Evolutionary conservation across 2,113 vertebrate genomes (phyloP).

Genomic region (Pagrus major): DNA sequence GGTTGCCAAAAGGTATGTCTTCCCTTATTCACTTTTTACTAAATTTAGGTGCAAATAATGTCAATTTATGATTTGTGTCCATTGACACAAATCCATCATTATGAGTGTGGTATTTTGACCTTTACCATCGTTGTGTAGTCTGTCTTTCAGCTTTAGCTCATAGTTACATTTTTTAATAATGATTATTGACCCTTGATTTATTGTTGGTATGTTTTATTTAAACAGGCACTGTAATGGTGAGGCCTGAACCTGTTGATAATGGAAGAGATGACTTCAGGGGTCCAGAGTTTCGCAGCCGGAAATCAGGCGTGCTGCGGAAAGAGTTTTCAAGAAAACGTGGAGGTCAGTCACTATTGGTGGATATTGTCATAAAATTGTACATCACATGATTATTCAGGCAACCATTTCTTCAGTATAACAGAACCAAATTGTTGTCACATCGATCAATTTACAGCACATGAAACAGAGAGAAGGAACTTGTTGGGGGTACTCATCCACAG

Average conservation of each 20-base stretch:
- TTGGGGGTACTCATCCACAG: not conserved
- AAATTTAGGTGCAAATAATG: not conserved
- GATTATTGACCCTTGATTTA: not conserved
- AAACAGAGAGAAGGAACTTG: not conserved
- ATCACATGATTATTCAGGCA: not conserved
- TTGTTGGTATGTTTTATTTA: constrained; percentile 1
- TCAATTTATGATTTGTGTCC: not conserved
- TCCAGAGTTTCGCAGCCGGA: constrained; percentile 95
- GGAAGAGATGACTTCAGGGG: constrained; percentile 98
- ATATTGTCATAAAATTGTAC: not conserved
- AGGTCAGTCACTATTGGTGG: constrained; percentile 82
- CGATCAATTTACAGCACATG: not conserved
- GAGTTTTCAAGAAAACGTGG: constrained; percentile 91
- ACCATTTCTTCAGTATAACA: not conserved
- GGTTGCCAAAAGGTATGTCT: constrained; percentile 91
- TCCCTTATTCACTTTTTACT: not conserved
- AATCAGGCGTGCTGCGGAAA: constrained; percentile 88
- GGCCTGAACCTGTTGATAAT: constrained; percentile 95
- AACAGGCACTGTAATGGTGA: constrained; percentile 93
- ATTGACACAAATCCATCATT: no score
- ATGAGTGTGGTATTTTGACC: no score
- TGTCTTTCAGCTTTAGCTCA: not conserved
- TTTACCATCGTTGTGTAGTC: no score
- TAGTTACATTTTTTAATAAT: not conserved
- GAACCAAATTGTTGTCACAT: not conserved